Percentiles rank a stretch among this genome's conserved stretches.
phyloP scores from a whole-genome alignment of 1,140 invertebrate species.

The Belonocnema kinseyi region DNA sequence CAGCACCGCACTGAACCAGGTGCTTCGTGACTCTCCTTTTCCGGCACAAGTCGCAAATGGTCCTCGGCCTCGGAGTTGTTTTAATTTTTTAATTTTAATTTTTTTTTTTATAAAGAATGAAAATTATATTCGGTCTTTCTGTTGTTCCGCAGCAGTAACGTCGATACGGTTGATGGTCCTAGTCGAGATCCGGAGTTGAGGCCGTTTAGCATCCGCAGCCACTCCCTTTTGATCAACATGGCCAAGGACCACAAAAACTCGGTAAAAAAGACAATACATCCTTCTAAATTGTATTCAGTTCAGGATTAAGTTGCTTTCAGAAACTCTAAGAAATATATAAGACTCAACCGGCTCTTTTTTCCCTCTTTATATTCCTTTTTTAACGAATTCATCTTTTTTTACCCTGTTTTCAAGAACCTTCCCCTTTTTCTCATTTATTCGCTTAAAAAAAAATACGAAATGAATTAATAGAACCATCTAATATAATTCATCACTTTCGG shows the following conservation, averaged over 20 bases:
- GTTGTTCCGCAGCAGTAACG: slow-evolving; percentile 66
- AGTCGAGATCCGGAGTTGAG: slow-evolving; percentile 73
- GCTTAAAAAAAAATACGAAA: too few relatives aligned
- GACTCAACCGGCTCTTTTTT: too few relatives aligned
- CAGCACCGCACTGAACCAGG: neutral
- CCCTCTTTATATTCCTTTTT: too few relatives aligned
- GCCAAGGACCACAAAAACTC: slow-evolving; percentile 72
- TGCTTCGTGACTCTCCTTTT: slow-evolving; percentile 52
- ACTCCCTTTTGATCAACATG: slow-evolving; percentile 73
- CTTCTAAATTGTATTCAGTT: slow-evolving; percentile 8
- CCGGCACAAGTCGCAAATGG: slow-evolving; percentile 37
- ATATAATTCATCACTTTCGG: too few relatives aligned
- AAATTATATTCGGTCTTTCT: slow-evolving; percentile 36
- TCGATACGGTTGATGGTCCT: slow-evolving; percentile 74
- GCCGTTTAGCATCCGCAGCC: slow-evolving; percentile 74
- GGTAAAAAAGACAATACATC: slow-evolving; percentile 60
- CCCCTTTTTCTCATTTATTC: too few relatives aligned
- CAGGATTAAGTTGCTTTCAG: slow-evolving; percentile 25
- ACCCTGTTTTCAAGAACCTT: too few relatives aligned
- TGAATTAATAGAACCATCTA: too few relatives aligned
- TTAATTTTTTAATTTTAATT: neutral
- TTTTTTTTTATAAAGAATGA: neutral
- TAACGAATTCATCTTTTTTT: too few relatives aligned
- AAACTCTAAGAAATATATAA: too few relatives aligned
- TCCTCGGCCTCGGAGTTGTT: neutral